Evolutionary conservation across 2,113 vertebrate species (phyloP).

Genomic region (Cavia porcellus): DNA sequence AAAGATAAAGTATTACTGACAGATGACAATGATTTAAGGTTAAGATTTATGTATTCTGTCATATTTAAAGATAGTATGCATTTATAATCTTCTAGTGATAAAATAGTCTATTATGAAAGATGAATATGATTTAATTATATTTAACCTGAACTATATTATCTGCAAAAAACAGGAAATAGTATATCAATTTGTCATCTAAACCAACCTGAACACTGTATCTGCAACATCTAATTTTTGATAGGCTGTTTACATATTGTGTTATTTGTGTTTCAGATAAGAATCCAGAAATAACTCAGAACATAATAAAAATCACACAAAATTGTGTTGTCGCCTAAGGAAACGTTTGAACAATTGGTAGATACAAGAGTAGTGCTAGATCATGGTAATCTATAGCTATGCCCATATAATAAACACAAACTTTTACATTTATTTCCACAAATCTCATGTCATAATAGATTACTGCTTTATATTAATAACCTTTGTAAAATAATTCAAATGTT

Average conservation of each 20-base stretch:
- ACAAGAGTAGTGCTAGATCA: background rate
- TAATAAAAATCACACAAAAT: constrained; percentile 21
- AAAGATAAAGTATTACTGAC: background rate
- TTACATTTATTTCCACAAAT: constrained; percentile 26
- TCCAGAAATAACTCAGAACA: background rate
- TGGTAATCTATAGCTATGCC: background rate
- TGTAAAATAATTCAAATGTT: constrained; percentile 3
- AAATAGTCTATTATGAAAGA: background rate
- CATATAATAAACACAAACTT: background rate
- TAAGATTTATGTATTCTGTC: background rate
- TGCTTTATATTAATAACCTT: background rate
- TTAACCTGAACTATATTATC: background rate
- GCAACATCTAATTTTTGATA: background rate
- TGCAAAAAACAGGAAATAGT: background rate
- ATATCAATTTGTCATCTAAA: constrained; percentile 1
- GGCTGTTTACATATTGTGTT: background rate
- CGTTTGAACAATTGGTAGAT: constrained; percentile 36
- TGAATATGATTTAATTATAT: background rate
- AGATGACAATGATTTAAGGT: background rate
- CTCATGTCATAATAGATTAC: background rate
- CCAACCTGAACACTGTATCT: background rate
- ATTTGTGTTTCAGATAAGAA: constrained; percentile 41
- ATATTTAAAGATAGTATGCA: background rate
- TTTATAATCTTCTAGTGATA: background rate
- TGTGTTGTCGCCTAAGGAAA: background rate